These are phyloP conservation scores for Andrena bucephala DNA, from an alignment of 2,888 invertebrate species.

Conservation along the genomic window DNA sequence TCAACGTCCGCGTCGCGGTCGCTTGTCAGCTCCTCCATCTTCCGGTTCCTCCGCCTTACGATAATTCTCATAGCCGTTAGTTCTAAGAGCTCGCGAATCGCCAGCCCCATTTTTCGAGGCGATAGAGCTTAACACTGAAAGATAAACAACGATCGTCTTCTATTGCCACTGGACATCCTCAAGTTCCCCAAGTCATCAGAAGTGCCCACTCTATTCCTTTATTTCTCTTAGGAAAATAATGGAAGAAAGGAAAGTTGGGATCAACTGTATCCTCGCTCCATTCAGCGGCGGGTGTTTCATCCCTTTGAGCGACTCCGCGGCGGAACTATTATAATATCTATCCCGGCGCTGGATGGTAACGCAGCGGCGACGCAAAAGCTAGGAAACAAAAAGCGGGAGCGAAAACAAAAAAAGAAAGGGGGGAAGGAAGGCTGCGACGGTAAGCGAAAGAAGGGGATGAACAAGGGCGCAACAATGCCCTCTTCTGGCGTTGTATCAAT, in stretches of 20 bases:
- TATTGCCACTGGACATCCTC: neutral
- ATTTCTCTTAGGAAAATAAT: no score
- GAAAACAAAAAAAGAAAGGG: neutral
- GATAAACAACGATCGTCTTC: neutral
- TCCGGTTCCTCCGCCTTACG: neutral
- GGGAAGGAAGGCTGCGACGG: slow-evolving; percentile 19
- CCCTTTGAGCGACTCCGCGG: slow-evolving; percentile 1
- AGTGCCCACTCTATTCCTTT: no score
- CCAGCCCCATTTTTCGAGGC: no score
- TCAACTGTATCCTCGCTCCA: neutral
- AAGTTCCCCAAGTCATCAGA: neutral
- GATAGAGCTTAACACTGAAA: neutral
- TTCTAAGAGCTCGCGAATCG: no score
- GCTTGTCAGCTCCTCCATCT: slow-evolving; percentile 31
- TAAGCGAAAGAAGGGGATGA: slow-evolving; percentile 25
- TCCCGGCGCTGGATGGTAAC: neutral
- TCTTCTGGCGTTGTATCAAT: slow-evolving; percentile 31
- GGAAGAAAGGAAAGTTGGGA: neutral
- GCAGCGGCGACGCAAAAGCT: slow-evolving; percentile 15
- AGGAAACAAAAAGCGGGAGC: neutral
- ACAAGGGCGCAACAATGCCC: slow-evolving; percentile 63
- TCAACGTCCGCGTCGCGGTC: slow-evolving; percentile 13
- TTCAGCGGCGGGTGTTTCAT: neutral
- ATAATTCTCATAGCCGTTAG: slow-evolving; percentile 7
- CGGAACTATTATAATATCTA: slow-evolving; percentile 20